Percentiles rank a stretch among this genome's conserved stretches.
These are phyloP conservation scores for Brachylomia viminalis DNA, from an alignment of 2,888 invertebrate genomes.

Conservation along the genomic window DNA sequence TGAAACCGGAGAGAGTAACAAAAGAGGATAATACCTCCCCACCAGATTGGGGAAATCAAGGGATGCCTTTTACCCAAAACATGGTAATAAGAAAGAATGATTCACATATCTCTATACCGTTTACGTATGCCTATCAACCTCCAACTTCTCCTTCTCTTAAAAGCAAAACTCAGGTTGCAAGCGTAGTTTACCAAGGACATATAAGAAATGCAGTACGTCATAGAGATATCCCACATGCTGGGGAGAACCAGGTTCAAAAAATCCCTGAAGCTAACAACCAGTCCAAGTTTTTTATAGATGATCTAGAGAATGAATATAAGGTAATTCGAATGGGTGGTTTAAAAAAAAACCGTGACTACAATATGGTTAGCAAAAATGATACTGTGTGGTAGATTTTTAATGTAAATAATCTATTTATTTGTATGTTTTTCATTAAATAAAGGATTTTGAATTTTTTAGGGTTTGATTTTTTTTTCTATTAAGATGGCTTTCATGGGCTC, in stretches of 20 bases:
- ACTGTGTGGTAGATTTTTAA: conserved; percentile 17
- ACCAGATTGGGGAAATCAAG: conserved; percentile 25
- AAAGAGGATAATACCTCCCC: conserved; percentile 4
- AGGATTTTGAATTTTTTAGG: background rate
- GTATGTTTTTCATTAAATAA: conserved; percentile 35
- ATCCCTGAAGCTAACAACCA: conserved; percentile 55
- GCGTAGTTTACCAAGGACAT: conserved; percentile 75
- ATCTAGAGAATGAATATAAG: conserved; percentile 68
- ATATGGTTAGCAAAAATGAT: conserved; percentile 5
- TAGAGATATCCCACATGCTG: conserved; percentile 26
- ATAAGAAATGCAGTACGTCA: conserved; percentile 66
- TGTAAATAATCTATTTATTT: conserved; percentile 33
- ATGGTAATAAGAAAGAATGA: conserved; percentile 58
- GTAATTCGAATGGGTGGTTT: conserved; percentile 37
- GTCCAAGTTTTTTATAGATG: conserved; percentile 75
- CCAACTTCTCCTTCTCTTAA: conserved; percentile 48
- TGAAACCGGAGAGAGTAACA: background rate
- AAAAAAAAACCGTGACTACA: conserved; percentile 30
- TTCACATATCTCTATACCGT: conserved; percentile 71
- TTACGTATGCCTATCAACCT: conserved; percentile 74
- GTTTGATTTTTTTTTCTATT: background rate
- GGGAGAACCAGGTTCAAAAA: conserved; percentile 29
- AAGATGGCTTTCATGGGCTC: background rate
- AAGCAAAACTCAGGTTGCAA: conserved; percentile 66
- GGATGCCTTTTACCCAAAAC: conserved; percentile 17